Base-by-base conservation (phyloP, 2,888 invertebrate species). In the Cephus pygmeus region DNA sequence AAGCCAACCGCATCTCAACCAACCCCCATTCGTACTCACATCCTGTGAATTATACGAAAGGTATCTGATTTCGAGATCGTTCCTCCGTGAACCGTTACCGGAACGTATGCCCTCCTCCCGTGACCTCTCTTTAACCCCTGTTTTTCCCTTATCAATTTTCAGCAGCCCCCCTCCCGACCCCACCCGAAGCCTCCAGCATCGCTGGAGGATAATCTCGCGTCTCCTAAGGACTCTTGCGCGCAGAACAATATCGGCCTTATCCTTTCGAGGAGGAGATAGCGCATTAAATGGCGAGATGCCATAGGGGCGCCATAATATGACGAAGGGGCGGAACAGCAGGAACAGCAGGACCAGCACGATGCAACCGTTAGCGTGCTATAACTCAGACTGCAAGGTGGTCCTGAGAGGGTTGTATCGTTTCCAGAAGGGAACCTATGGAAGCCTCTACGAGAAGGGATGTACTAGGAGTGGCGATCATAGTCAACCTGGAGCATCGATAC, bases 1-100 rank as follows among this genome's bases (percentile, higher is more conserved):
- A 9, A 56, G 56, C 56, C 56, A 23, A 56, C 56, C 56, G 23
- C 56, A 56, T 56, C 56, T 56, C 56, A 9, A 23, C 23, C 56
- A 2, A 23, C 56, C 23, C 56, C 23, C 56, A 56, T 56, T 56
- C 56, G 23, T 56, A 56, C 56, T 56, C 56, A 9, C 56, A 23
- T 56, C 9, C 56, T 56, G 56, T 23, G 56, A 56, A 56, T 23
- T 56, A 56, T 56, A 56, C 33, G 82, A 80, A 81, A 81, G 79
- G 85, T 83, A 86, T 87, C 85, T 83, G 87, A 88, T 87, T 87
- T 87, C 76, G 9, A 71, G 12, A 71, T 71, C 71, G 71, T 1
- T 31, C 30, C 4, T 69, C 69, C 71, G 31, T 71, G 34, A 71
- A 34, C 56, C 1, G 9, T 9, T 23, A 56, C 56, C 2, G 56